Base-by-base conservation (phyloP, 2,797 vertebrate genomes). In the Danio kyathit region DNA sequence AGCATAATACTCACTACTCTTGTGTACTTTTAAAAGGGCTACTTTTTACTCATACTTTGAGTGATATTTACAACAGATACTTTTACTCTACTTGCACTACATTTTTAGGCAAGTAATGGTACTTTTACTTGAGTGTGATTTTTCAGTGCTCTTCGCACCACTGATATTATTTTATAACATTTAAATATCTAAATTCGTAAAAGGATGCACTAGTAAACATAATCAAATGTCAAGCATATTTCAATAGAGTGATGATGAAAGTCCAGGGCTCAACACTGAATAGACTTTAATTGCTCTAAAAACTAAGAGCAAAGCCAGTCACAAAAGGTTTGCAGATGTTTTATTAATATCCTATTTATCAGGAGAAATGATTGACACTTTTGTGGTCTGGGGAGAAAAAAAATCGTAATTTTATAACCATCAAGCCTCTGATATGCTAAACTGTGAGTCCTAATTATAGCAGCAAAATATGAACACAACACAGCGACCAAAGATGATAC, bases 341-440 rank as follows among this genome's bases (percentile, higher is more conserved):
- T 76, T 48, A 66, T 76, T 76, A 76, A 54, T 66, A 56, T 57
- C 13, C 40, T 29, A 5, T 76, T 66, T 64, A 59, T 60, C 44
- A 59, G 44, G 46, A 60, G 64, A 67, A 49, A 69, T 60, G 11
- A 78, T 67, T 78, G 64, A 19, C 43, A 69, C 14, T 3, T 60
- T 79, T 69, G 29, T 67, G 56, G 40, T 75, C 57, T 49, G 46
- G 8, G 14, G 5, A 2, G 46, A 74, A 61, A 48, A 13, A 8
- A 44, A 11, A 13, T 5, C 5, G 7, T 49, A 40, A 75, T 61
- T 75, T 51, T 4, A 75, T 49, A 73, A 56, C 38, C 52, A 73
- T 10, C 16, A n/a, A 13, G 41, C 2, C 41, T 73, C 40, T 21
- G 43, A 74, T 67, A 77, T 67, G 44, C n/a, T 41, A 70, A 67